phyloP scores from a whole-genome alignment of 92 coral and sea anemone genomes.

The Muricea muricata region DNA sequence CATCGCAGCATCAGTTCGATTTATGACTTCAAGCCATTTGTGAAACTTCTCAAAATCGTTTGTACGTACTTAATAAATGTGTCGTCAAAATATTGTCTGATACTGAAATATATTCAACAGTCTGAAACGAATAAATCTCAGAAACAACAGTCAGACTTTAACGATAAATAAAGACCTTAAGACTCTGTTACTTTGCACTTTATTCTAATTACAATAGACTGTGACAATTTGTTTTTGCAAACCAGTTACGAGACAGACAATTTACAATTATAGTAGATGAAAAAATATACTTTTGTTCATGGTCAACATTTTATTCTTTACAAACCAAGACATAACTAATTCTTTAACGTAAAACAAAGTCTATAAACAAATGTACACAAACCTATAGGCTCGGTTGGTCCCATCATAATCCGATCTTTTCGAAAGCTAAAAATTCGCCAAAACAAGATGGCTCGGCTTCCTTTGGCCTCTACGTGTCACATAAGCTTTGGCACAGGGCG shows the following conservation, averaged over 20 bases:
- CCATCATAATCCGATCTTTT: slow-evolving; percentile 42
- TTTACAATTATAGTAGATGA: too few relatives aligned
- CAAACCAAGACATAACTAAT: not conserved
- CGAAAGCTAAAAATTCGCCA: not conserved
- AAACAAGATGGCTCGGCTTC: slow-evolving; percentile 2
- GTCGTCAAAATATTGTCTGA: not conserved
- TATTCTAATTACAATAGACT: not conserved
- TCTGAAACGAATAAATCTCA: not conserved
- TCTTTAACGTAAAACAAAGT: not conserved
- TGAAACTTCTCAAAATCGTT: too few relatives aligned
- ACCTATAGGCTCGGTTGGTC: slow-evolving; percentile 50
- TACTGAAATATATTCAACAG: not conserved
- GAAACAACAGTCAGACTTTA: not conserved
- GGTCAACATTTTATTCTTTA: not conserved
- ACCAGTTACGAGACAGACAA: too few relatives aligned
- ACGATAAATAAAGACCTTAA: not conserved
- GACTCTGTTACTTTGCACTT: not conserved
- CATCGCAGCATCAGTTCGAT: too few relatives aligned
- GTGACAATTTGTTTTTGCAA: not conserved
- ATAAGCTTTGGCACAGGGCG: not conserved
- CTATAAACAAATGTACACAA: not conserved
- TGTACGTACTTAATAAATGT: too few relatives aligned
- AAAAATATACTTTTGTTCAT: too few relatives aligned
- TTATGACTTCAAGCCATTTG: too few relatives aligned
- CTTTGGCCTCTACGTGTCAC: slow-evolving; percentile 33